These are phyloP conservation scores for Chaetorhynchus papuensis DNA, from an alignment of 2,113 vertebrate genomes.

Conservation along the genomic window DNA sequence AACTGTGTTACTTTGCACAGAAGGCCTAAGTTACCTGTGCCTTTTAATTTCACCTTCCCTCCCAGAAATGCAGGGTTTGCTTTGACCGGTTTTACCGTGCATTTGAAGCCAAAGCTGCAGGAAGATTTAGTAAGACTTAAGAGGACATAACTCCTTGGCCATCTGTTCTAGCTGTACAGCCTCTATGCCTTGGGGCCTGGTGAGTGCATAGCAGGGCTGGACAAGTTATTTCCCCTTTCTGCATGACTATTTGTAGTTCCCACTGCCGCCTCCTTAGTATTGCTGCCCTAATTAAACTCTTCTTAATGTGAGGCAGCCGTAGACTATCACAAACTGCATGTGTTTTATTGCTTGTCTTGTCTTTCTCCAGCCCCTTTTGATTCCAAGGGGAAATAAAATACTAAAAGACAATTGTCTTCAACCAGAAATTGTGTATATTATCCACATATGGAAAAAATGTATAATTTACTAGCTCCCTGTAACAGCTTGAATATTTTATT, in stretches of 20 bases:
- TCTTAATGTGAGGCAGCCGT: not conserved
- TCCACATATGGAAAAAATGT: not conserved
- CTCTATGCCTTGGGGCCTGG: not conserved
- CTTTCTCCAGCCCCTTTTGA: not conserved
- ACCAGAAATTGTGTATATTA: not conserved
- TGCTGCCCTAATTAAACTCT: not conserved
- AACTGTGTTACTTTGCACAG: not conserved
- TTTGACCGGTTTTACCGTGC: not conserved
- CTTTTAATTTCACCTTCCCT: not conserved
- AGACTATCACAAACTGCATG: not conserved
- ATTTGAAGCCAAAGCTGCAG: not conserved
- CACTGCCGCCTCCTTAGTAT: not conserved
- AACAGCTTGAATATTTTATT: not conserved
- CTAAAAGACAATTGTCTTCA: not conserved
- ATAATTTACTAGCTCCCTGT: not conserved
- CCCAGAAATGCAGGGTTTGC: not conserved
- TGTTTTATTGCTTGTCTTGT: not conserved
- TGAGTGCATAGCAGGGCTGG: not conserved
- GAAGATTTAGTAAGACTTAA: not conserved
- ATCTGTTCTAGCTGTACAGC: not conserved
- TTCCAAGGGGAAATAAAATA: not conserved
- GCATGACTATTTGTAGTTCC: not conserved
- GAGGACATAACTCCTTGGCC: not conserved
- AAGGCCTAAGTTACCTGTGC: not conserved
- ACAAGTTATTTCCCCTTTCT: not conserved